Base-by-base conservation (phyloP, 2,888 invertebrate species). In the Automeris io region DNA sequence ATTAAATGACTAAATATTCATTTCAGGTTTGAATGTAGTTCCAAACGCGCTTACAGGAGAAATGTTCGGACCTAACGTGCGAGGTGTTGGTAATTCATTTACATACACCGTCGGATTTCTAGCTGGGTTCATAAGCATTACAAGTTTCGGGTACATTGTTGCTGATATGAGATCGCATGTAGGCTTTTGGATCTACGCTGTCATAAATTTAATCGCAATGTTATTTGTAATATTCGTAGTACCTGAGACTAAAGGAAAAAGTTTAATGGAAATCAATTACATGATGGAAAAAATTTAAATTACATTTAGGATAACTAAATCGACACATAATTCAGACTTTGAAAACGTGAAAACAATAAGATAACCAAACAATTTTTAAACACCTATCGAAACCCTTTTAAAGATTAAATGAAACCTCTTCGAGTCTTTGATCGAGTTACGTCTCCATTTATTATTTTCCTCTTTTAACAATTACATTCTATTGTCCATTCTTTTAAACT, bases 231-330 rank as follows among this genome's bases (percentile, higher is more conserved):
- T 49, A 0, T 18, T 54, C 2, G 46, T 51, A 16, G 55, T 66
- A 0, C 63, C 62, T 0, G 66, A 66, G 37, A 66, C 66, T 2
- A 65, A 54, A 23, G 66, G 65, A 6, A 64, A 56, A 38, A 65
- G 42, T 39, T 35, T 67, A 5, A 3, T 37, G 3, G 64, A 69
- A 31, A 60, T 69, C 8, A 52, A 61, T 36, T 47, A 52, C 5
- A 61, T 63, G 49, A 41, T 67, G 16, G 52, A 46, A 35, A 45
- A 29, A 44, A 60, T 35, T 23, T n/a, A n/a, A n/a, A n/a, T n/a
- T 41, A 8, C 6, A 8, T 32, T 9, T 16, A 18, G 24, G 11
- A 24, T n/a, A 24, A n/a, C n/a, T n/a, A n/a, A n/a, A n/a, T n/a
- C n/a, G n/a, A n/a, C n/a, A n/a, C n/a, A n/a, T n/a, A n/a, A n/a